Conservation (phyloP, 2,113 vertebrate species). For the Geococcyx californianus region DNA sequence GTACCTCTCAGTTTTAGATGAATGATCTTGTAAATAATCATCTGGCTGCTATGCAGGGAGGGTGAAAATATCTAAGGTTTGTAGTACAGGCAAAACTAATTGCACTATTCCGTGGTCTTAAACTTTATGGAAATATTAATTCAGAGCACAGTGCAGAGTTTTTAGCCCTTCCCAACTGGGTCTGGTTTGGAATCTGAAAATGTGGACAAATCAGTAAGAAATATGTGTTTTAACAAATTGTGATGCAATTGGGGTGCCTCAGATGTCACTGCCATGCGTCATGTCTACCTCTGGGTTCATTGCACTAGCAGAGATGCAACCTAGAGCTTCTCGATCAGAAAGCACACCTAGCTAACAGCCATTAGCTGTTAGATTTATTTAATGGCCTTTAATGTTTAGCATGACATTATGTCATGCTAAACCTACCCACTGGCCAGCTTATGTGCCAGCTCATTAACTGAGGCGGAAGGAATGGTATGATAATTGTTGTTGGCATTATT, state of each 20-base stretch:
- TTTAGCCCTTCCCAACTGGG: neutral
- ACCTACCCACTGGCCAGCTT: neutral
- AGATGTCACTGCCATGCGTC: neutral
- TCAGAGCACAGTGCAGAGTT: neutral
- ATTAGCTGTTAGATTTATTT: neutral
- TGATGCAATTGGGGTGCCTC: neutral
- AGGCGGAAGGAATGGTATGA: neutral
- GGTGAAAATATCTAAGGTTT: neutral
- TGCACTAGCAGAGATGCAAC: fast-evolving
- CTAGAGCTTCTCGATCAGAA: neutral
- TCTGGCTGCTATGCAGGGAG: neutral
- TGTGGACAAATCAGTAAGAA: neutral
- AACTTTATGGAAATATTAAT: neutral
- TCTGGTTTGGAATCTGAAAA: neutral
- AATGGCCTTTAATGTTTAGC: too few species aligned
- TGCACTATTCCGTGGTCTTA: neutral
- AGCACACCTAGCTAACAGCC: neutral
- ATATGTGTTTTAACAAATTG: neutral
- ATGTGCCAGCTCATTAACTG: neutral
- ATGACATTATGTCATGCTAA: neutral
- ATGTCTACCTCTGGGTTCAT: neutral
- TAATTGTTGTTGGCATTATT: neutral
- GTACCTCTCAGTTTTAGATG: neutral
- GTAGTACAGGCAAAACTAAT: neutral
- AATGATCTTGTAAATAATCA: neutral